Evolutionary conservation across 2,113 vertebrate genomes (phyloP).

Genomic region (Rhineura floridana): DNA sequence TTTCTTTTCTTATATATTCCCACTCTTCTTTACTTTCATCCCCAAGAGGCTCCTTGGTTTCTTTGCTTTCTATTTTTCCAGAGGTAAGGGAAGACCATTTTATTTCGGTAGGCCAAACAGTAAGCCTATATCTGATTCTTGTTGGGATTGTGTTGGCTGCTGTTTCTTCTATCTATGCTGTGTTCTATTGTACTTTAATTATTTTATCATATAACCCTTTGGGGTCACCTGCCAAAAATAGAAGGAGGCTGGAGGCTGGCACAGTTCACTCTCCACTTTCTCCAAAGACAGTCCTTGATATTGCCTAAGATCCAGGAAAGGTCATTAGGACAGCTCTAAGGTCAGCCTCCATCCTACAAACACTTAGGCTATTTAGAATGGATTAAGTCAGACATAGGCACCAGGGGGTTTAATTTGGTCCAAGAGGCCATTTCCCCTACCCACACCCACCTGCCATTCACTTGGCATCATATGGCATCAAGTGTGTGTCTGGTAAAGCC

Average conservation of each 20-base stretch:
- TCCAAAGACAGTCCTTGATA: neutral
- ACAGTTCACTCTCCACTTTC: neutral
- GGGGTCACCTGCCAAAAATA: neutral
- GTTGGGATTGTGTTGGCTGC: neutral
- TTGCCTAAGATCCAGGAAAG: neutral
- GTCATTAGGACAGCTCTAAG: neutral
- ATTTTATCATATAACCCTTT: neutral
- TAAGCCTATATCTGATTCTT: neutral
- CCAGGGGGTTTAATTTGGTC: too few species aligned
- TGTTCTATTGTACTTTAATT: neutral
- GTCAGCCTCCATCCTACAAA: neutral
- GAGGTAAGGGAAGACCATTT: neutral
- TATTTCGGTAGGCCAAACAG: neutral
- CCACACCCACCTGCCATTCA: too few species aligned
- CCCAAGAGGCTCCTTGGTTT: neutral
- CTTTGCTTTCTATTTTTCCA: neutral
- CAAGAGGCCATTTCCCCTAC: too few species aligned
- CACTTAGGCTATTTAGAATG: neutral
- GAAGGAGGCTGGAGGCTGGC: too few species aligned
- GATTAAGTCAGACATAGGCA: neutral
- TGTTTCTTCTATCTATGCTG: neutral
- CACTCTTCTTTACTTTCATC: neutral
- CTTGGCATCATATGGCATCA: too few species aligned
- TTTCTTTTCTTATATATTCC: neutral
- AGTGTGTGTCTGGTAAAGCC: too few species aligned